Evolutionary conservation across 2,797 vertebrate species (phyloP), one percentile per base, ranked within the genome.

Genomic region (Hipposideros larvatus): DNA sequence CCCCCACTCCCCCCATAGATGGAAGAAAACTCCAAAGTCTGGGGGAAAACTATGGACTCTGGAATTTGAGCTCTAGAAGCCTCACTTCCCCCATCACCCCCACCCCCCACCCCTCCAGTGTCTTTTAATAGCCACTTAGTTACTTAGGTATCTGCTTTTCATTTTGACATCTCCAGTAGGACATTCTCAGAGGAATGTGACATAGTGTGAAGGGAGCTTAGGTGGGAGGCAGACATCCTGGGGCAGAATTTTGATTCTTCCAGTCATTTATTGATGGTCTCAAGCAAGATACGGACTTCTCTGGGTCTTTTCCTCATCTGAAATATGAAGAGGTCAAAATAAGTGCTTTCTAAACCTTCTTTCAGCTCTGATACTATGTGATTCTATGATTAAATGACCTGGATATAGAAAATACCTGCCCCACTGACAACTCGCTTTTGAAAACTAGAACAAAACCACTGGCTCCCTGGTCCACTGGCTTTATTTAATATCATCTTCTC

Each of bases 401-500:
- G 71, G 31, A 37, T 95, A 48, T 57, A 94, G 53, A 79, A 96
- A 87, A 79, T 90, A 46, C 37, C 48, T 95, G 51, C 41, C 85
- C 70, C 63, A 37, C 94, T 96, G 95, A 95, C 91, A 97, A 21
- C 89, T 98, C 70, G 97, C 21, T 96, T 97, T 92, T 91, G 80
- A 96, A 97, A 98, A 96, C 85, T 94, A 57, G 51, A 77, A 96
- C 84, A 48, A 95, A 97, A 28, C 70, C 80, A 97, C 4, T 93
- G 73, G 55, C 83, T 98, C 91, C 74, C 75, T 98, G 19, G 71
- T 97, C 77, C 91, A 66, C 70, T 96, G 61, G 66, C 74, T 94
- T 94, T 91, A 11, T 92, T 97, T 98, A 93, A 96, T 96, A 92
- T 97, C 96, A 92, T 95, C 97, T 87, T 90, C 94, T 97, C 75